Evolutionary conservation across 2,113 vertebrate genomes (phyloP).

Genomic region (Lagopus muta): DNA sequence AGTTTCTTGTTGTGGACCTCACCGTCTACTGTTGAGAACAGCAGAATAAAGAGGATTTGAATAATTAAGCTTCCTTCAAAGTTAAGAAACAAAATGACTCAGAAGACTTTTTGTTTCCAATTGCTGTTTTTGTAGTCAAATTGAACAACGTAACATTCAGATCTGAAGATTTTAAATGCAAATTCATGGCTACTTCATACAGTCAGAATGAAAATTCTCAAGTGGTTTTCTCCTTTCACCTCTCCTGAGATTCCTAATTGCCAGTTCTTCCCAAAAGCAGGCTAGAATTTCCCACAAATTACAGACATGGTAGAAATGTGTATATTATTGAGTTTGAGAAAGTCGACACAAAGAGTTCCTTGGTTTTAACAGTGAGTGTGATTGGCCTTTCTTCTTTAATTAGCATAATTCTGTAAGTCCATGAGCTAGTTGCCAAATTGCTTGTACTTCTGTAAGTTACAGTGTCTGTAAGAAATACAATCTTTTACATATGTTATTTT

Average conservation of each 20-base stretch:
- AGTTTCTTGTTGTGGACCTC: background rate
- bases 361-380: background rate
- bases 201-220: background rate
- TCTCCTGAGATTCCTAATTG: background rate
- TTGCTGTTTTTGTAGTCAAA: constrained; percentile 26
- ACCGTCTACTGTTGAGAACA: background rate
- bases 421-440: background rate
- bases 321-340: background rate
- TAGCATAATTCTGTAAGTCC: background rate
- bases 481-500: background rate
- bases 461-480: background rate
- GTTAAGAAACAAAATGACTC: constrained; percentile 32
- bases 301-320: background rate
- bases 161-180: background rate
- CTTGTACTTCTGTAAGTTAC: background rate
- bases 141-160: background rate
- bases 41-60: background rate
- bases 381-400: background rate
- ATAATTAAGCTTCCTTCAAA: background rate
- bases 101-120: constrained; percentile 8
- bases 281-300: background rate
- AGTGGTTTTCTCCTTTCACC: background rate
- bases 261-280: background rate
- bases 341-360: background rate
- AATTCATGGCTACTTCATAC: background rate